Base-by-base conservation (phyloP, 2,888 invertebrate genomes). In the Lagria hirta region DNA sequence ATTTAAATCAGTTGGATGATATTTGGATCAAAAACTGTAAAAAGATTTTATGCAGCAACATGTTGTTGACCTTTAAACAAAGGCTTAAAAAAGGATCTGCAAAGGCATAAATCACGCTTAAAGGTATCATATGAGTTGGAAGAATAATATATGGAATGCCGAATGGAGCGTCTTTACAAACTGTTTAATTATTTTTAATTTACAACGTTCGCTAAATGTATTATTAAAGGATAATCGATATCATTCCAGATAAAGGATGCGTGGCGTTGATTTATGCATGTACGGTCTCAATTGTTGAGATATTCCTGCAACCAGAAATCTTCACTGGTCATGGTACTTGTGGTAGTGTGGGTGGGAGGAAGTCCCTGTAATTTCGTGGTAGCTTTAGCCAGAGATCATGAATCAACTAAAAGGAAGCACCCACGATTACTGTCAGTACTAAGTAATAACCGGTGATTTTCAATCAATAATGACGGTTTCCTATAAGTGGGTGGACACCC, bases 131-230 rank as follows among this genome's bases (percentile, higher is more conserved):
- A 51, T n/a, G n/a, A 52, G 49, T 51, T 47, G 44, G 22, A 32
- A 48, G 54, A n/a, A 46, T 54, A 51, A 56, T 50, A 50, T 57
- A 54, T 52, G 54, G 54, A 54, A 54, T 53, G 48, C 49, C 56
- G 50, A 57, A 57, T 48, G 54, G 43, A 43, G 34, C 52, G 46
- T 54, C 47, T 27, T 44, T 18, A 54, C 55, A 48, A 52, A 60
- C 60, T 61, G 62, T 63, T 65, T 64, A 66, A 65, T 66, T 65
- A 65, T 66, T 66, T 66, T 66, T 66, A 66, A 66, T 66, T 66
- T 66, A 66, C 61, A 55, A 52, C 61, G 55, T 48, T 52, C 49
- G 58, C 60, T 61, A 56, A 61, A 64, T 65, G 62, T 66, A 58
- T 65, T 65, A 66, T 66, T 66, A 66, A 62, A 47, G 57, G 61